Percentiles rank a stretch among this genome's conserved stretches.
Evolutionary conservation across 2,113 vertebrate genomes (phyloP).

Genomic region (Polyodon spathula): DNA sequence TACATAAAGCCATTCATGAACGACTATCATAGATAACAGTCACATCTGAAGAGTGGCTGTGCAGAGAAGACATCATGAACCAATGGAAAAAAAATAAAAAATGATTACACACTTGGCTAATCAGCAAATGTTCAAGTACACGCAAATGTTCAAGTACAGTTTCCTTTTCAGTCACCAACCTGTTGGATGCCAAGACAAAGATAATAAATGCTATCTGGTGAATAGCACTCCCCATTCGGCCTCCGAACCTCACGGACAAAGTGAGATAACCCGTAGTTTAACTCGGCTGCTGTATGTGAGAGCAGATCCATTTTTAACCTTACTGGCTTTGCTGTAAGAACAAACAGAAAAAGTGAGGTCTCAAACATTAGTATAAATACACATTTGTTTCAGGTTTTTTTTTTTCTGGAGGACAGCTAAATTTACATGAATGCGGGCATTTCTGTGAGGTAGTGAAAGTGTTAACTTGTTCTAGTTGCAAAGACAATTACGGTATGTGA

Average conservation of each 20-base stretch:
- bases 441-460: no score
- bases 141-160: background rate
- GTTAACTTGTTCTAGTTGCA: no score
- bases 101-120: background rate
- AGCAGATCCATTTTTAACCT: slow-evolving; percentile 75
- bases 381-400: no score
- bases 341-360: slow-evolving; percentile 6
- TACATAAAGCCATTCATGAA: no score
- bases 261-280: slow-evolving; percentile 68
- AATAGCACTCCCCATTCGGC: slow-evolving; percentile 81
- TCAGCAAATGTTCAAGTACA: background rate
- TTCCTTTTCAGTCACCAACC: slow-evolving; percentile 56
- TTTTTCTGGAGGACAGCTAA: no score
- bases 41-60: no score
- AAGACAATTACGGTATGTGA: no score
- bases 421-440: no score
- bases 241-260: slow-evolving; percentile 85
- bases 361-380: no score
- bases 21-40: no score
- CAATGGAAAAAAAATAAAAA: background rate
- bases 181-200: slow-evolving; percentile 94
- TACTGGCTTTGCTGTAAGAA: slow-evolving; percentile 54
- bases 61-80: background rate
- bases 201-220: slow-evolving; percentile 93
- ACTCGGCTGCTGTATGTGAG: slow-evolving; percentile 66